Evolutionary conservation across 2,888 invertebrate species (phyloP), one percentile per base, ranked within the genome.

Genomic region (Germaria angustata): DNA sequence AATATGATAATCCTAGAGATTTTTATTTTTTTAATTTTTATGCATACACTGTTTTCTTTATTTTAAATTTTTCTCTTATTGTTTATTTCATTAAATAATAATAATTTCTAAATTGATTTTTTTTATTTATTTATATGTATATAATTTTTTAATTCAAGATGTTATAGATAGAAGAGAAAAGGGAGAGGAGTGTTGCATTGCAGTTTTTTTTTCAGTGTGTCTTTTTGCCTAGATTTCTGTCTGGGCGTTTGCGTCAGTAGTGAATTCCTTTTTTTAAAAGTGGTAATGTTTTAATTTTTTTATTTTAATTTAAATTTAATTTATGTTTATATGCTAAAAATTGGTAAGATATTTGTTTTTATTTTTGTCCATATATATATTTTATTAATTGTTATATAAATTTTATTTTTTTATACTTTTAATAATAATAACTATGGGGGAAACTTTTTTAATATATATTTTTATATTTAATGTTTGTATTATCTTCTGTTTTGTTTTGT

Each of bases 341-440:
- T 66, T 76, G 59, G 59, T 77, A 68, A 80, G 36, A 68, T 55
- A 69, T 80, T 65, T 22, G 61, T 69, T 68, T 59, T 49, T 22
- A 44, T 24, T 46, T 55, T 73, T 65, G 32, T 59, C 41, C 61
- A 77, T 69, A 69, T 63, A 71, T 78, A 71, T 78, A 55, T 65
- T 49, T 63, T 80, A 61, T 71, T 44, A 69, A 53, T 59, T 51
- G 71, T 41, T 59, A 73, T 85, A 84, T 84, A 34, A 68, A 17
- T 49, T 39, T 73, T 20, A 8, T 44, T 61, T 13, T 41, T 61
- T 41, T 46, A 84, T 28, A 28, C 6, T 85, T 83, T 81, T 84
- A 85, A 84, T 86, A 85, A 84, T 86, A 85, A 86, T 85, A 85
- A 84, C 84, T 86, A 85, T 84, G 79, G 84, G 84, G 84, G 81